These are phyloP conservation scores for Seira ritae DNA, from an alignment of 2,888 invertebrate genomes.

Conservation along the genomic window DNA sequence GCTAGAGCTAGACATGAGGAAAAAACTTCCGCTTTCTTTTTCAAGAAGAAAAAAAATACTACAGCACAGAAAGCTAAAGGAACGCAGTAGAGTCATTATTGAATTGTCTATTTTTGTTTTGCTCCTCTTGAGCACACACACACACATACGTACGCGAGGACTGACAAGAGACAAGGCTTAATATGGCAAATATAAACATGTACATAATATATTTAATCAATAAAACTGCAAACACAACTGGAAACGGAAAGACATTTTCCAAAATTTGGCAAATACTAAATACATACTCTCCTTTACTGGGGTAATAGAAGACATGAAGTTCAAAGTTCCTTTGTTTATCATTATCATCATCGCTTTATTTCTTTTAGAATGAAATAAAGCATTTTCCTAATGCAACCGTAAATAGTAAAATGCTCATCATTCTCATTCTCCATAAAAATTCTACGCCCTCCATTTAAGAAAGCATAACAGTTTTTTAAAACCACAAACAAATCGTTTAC, in stretches of 20 bases:
- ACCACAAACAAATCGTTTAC: conserved; percentile 58
- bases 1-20: too few species aligned
- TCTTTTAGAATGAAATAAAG: too few species aligned
- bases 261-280: too few species aligned
- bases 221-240: conserved; percentile 18
- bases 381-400: too few species aligned
- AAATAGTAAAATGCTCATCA: too few species aligned
- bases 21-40: not conserved
- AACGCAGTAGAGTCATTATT: conserved; percentile 24
- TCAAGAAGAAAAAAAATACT: not conserved
- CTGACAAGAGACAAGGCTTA: conserved; percentile 12
- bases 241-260: not conserved
- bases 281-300: too few species aligned
- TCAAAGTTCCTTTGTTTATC: too few species aligned
- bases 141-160: not conserved
- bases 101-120: conserved; percentile 45
- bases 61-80: not conserved
- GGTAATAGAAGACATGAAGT: too few species aligned
- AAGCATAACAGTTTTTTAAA: conserved; percentile 20
- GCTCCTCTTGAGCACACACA: not conserved
- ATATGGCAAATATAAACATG: not conserved
- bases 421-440: conserved; percentile 49
- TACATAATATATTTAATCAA: conserved; percentile 59
- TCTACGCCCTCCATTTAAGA: conserved; percentile 34
- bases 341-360: too few species aligned